phyloP scores from a whole-genome alignment of 2,888 invertebrate species.

The Chrysolina americana region DNA sequence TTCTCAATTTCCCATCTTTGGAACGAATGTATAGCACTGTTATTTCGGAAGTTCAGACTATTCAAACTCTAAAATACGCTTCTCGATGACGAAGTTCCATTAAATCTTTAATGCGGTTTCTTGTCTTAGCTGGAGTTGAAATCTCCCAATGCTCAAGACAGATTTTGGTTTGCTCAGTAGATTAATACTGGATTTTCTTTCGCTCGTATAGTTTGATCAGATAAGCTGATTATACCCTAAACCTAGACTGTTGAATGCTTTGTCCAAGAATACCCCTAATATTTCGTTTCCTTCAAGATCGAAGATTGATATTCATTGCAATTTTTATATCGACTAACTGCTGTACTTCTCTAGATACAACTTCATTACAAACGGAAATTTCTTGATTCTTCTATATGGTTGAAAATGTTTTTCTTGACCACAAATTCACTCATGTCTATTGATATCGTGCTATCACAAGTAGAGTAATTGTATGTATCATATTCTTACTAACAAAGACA shows the following conservation, averaged over 20 bases:
- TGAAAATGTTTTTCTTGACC: too few relatives aligned
- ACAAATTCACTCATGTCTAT: too few relatives aligned
- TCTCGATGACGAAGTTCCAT: not conserved
- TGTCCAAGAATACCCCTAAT: not conserved
- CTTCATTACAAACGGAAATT: too few relatives aligned
- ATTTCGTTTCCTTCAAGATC: not conserved
- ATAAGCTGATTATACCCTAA: not conserved
- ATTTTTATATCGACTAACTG: too few relatives aligned
- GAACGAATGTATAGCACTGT: not conserved
- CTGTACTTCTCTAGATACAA: too few relatives aligned
- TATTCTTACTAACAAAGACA: too few relatives aligned
- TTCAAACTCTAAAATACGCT: not conserved
- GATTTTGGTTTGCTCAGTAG: conserved; percentile 1
- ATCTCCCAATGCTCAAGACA: not conserved
- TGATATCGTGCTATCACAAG: too few relatives aligned
- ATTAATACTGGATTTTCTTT: not conserved
- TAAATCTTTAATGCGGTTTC: conserved; percentile 3
- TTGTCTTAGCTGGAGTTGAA: conserved; percentile 12
- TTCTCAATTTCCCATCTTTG: not conserved
- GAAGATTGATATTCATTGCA: not conserved
- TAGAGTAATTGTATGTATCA: too few relatives aligned
- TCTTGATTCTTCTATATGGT: too few relatives aligned
- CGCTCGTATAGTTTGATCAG: not conserved
- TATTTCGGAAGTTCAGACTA: conserved; percentile 8
- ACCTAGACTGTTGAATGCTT: too few relatives aligned